These are phyloP conservation scores for Cepaea hortensis DNA, from an alignment of 2,888 invertebrate species.

Conservation along the genomic window DNA sequence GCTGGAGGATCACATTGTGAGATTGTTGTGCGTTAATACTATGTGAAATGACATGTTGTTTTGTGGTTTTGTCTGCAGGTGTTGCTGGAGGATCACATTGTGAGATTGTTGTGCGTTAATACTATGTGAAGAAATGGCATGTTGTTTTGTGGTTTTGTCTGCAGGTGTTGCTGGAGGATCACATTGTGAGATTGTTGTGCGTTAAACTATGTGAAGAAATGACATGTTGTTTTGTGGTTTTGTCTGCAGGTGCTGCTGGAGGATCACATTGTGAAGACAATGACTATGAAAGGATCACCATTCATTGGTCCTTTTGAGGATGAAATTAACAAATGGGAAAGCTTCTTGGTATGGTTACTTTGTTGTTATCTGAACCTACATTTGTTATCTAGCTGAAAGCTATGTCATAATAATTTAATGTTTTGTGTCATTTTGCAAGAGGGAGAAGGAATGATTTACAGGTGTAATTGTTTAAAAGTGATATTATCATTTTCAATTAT, in stretches of 20 bases:
- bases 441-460: too few relatives aligned
- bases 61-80: constrained; percentile 46
- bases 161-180: constrained; percentile 72
- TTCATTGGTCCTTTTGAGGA: constrained; percentile 75
- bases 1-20: constrained; percentile 75
- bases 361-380: not conserved
- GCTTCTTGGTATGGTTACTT: constrained; percentile 64
- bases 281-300: constrained; percentile 76
- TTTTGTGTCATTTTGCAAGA: not conserved
- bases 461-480: too few relatives aligned
- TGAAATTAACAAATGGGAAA: constrained; percentile 74
- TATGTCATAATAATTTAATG: not conserved
- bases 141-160: not conserved
- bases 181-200: constrained; percentile 46
- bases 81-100: constrained; percentile 75
- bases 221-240: too few relatives aligned
- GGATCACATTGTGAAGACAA: constrained; percentile 76
- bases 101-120: too few relatives aligned
- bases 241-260: constrained; percentile 66
- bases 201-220: too few relatives aligned
- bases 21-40: too few relatives aligned
- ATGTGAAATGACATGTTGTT: too few relatives aligned
- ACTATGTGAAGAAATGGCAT: too few relatives aligned
- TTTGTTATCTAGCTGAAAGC: not conserved
- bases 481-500: too few relatives aligned